These are phyloP conservation scores for Sclerurus mexicanus DNA, from an alignment of 2,113 vertebrate genomes.

Conservation along the genomic window DNA sequence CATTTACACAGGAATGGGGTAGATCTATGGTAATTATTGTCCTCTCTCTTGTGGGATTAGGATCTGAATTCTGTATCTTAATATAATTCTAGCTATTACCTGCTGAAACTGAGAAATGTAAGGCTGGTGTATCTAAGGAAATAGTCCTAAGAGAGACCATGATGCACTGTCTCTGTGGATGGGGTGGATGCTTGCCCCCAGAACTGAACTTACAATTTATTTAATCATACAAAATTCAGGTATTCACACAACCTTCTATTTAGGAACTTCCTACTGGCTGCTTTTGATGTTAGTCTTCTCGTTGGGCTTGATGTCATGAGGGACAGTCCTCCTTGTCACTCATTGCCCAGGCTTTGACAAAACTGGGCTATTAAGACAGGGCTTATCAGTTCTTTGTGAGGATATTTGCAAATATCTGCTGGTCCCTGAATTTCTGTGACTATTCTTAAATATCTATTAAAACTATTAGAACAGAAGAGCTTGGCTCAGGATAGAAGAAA, in stretches of 20 bases:
- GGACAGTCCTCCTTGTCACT: not conserved
- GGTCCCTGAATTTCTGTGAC: not conserved
- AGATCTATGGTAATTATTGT: not conserved
- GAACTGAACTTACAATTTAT: not conserved
- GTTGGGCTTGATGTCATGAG: not conserved
- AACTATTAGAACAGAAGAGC: not conserved
- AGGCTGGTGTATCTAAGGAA: not conserved
- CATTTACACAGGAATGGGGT: not conserved
- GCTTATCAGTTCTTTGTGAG: not conserved
- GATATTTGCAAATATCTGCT: not conserved
- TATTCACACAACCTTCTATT: not conserved
- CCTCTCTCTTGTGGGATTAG: not conserved
- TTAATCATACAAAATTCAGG: not conserved
- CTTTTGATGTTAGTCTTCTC: not conserved
- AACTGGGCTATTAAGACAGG: not conserved
- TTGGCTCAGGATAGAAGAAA: constrained; percentile 1
- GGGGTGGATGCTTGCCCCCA: not conserved
- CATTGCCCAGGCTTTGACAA: not conserved
- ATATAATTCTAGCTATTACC: not conserved
- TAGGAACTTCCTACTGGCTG: not conserved
- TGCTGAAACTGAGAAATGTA: not conserved
- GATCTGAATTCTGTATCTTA: not conserved
- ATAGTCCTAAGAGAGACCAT: not conserved
- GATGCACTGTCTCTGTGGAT: not conserved
- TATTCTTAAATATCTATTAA: not conserved